Percentiles rank a stretch among this genome's conserved stretches.
Evolutionary conservation across 2,113 vertebrate species (phyloP).

Genomic region (Xiphophorus couchianus): DNA sequence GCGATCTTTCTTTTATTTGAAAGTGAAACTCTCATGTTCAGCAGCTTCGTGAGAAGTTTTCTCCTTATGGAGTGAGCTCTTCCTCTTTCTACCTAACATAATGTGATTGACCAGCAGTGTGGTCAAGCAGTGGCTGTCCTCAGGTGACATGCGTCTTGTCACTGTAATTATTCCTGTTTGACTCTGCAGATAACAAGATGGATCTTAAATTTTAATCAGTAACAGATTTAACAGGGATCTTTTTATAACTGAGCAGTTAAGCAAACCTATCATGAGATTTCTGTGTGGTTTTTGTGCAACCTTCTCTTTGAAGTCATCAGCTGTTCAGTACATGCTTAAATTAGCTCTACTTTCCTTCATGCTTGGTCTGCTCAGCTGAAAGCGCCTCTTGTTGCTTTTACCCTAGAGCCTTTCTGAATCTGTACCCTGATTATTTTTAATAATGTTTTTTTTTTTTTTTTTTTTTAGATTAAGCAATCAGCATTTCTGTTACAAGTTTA

Average conservation of each 20-base stretch:
- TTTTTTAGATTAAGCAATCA: too few species aligned
- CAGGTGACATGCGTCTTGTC: neutral
- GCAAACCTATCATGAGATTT: conserved; percentile 42
- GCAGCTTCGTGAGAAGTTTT: conserved; percentile 15
- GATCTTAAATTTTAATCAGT: conserved; percentile 8
- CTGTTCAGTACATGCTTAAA: conserved; percentile 29
- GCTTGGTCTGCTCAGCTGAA: neutral
- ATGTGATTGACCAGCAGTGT: neutral
- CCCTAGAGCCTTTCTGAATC: neutral
- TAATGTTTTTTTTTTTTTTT: neutral
- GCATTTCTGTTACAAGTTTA: neutral
- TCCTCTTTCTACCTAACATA: neutral
- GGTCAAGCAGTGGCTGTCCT: neutral
- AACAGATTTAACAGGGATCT: conserved; percentile 6
- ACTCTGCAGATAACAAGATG: neutral
- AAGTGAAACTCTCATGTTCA: neutral
- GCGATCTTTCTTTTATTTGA: neutral
- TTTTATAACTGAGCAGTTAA: conserved; percentile 7
- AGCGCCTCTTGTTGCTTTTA: conserved; percentile 1
- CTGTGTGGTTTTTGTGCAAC: conserved; percentile 1
- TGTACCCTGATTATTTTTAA: neutral
- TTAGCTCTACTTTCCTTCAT: neutral
- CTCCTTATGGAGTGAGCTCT: neutral
- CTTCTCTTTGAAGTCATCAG: conserved; percentile 34
- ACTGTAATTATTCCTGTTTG: neutral